Conservation (phyloP, 1,140 invertebrate genomes). For the Varroa destructor region DNA sequence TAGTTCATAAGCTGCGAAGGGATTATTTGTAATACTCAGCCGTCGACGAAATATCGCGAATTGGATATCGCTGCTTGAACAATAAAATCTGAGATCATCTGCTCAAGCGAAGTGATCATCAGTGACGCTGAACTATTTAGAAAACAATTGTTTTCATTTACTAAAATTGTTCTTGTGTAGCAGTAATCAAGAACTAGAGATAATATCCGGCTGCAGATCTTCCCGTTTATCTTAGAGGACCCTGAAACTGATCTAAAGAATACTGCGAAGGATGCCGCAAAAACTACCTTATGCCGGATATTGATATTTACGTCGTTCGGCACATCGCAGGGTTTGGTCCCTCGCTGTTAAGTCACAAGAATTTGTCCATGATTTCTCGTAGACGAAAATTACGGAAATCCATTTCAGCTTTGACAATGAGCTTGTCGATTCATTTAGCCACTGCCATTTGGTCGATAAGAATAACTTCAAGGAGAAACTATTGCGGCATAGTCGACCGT, state of each 20-base stretch:
- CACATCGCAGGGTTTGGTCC: background rate
- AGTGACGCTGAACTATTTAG: background rate
- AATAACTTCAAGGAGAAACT: no score
- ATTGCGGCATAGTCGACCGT: no score
- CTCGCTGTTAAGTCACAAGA: background rate
- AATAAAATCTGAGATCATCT: background rate
- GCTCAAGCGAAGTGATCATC: slow-evolving; percentile 2
- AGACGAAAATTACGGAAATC: background rate
- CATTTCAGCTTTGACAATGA: no score
- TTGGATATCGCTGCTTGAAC: background rate
- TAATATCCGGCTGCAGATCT: background rate
- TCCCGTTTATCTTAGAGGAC: no score
- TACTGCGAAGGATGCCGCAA: background rate
- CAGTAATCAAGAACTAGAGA: background rate
- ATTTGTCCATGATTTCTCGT: background rate
- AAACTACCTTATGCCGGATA: background rate
- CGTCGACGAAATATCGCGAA: background rate
- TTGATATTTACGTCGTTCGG: background rate
- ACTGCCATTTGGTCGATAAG: no score
- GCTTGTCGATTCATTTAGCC: no score
- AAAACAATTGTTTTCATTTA: background rate
- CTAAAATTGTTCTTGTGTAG: background rate
- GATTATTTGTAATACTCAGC: background rate
- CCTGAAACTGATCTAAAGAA: background rate
- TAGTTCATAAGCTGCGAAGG: slow-evolving; percentile 7